Evolutionary conservation across 1,140 invertebrate genomes (phyloP).

Genomic region (Macrocentrus cingulum): DNA sequence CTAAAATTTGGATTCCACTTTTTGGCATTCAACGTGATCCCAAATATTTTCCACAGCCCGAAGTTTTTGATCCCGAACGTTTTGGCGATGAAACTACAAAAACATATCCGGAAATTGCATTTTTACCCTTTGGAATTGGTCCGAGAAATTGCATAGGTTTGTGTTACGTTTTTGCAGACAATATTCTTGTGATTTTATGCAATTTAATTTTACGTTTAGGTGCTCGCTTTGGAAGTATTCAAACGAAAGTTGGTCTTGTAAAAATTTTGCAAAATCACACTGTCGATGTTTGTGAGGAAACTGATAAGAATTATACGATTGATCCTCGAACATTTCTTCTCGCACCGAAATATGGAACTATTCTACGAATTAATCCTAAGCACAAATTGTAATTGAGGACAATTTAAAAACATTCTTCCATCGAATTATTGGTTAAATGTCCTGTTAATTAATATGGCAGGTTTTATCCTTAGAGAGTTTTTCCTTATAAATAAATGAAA

Average conservation of each 20-base stretch:
- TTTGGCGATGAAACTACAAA: conserved; percentile 59
- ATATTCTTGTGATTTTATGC: background rate
- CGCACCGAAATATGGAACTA: conserved; percentile 32
- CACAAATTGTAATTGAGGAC: too few species aligned
- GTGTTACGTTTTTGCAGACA: background rate
- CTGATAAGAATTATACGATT: conserved; percentile 38
- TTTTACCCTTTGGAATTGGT: conserved; percentile 72
- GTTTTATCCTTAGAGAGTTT: too few species aligned
- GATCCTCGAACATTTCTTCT: conserved; percentile 34
- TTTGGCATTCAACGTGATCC: conserved; percentile 64
- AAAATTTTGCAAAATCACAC: conserved; percentile 52
- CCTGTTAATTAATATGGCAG: too few species aligned
- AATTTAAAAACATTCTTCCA: too few species aligned
- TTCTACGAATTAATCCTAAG: conserved; percentile 41
- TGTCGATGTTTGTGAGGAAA: conserved; percentile 43
- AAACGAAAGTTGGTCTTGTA: conserved; percentile 57
- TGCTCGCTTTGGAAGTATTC: conserved; percentile 52
- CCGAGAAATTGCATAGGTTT: conserved; percentile 73
- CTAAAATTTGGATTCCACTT: conserved; percentile 54
- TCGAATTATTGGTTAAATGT: too few species aligned
- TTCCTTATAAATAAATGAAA: too few species aligned
- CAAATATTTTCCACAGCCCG: conserved; percentile 61
- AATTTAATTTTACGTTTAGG: conserved; percentile 32
- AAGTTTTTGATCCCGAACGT: conserved; percentile 64
- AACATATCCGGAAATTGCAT: conserved; percentile 59